Evolutionary conservation across 2,888 invertebrate species (phyloP), one percentile per base, ranked within the genome.

Genomic region (Chaetoderma sp.): DNA sequence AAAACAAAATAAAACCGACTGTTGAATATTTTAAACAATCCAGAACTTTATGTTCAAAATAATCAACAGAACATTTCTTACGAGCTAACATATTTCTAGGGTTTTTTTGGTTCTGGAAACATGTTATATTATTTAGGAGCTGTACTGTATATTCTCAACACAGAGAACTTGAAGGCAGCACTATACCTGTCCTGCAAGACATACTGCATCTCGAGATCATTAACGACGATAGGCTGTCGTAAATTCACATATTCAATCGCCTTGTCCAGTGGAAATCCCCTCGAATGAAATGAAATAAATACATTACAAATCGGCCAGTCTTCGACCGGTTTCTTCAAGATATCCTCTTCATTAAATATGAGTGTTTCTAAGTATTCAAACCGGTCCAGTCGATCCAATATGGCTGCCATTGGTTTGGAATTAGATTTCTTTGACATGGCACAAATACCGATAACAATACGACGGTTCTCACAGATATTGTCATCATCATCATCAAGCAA

Each of bases 381-480:
- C 87, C 98, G 97, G 80, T 96, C 93, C 65, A 99, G 91, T 39
- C 98, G 90, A 1, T 94, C 95, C 64, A 99, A 90, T 79, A 99
- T 99, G 88, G 98, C 98, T 84, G 94, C 94, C 99, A 99, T 99
- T 16, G 99, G 99, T 88, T 98, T 98, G 73, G 98, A 97, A 85
- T 96, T 94, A 39, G 98, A 96, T 88, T 99, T 99, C 88, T 99
- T 98, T 83, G 95, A 94, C 99, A 99, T 99, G 76, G 99, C 98
- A 89, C 99, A 99, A 67, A 99, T 93, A 70, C 99, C 99, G 79
- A 99, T 96, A 85, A 96, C 91, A 79, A 99, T 81, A 67, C 73
- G 76, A 30, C 52, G 28, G 21, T 52, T 33, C 4, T 28, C 52
- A 4, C 32, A 52, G 32, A 32, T 33, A 32, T 18, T 32, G 3